Conservation (phyloP, 1,140 invertebrate species). For the Mactra quadrangularis region DNA sequence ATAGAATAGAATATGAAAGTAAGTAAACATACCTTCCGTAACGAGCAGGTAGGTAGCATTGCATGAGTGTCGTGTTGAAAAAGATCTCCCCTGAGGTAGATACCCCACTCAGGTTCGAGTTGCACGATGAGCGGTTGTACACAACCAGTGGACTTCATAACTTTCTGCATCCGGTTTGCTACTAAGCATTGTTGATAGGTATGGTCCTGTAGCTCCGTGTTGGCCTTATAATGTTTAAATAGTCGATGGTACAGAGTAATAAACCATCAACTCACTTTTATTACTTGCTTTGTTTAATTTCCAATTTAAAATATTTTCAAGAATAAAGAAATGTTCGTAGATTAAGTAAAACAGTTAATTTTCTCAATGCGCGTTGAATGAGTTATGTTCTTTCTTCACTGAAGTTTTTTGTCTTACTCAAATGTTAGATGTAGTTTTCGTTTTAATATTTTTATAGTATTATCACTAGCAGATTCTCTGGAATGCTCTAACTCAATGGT, state of each 20-base stretch:
- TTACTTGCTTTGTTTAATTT: background rate
- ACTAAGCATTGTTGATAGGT: slow-evolving; percentile 27
- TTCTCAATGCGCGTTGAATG: background rate
- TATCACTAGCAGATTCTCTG: no score
- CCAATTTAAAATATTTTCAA: background rate
- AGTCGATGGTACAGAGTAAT: background rate
- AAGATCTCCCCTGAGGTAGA: slow-evolving; percentile 24
- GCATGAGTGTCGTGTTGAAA: slow-evolving; percentile 24
- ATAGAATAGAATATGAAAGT: no score
- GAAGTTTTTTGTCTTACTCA: background rate
- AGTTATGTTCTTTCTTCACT: background rate
- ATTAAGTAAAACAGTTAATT: background rate
- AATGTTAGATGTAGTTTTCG: no score
- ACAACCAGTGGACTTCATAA: slow-evolving; percentile 27
- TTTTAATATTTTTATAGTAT: no score
- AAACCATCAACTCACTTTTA: background rate
- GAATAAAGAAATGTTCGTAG: background rate
- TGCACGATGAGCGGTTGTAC: slow-evolving; percentile 11
- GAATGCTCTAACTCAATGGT: background rate
- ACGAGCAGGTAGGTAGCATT: slow-evolving; percentile 20
- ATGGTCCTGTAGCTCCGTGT: slow-evolving; percentile 6
- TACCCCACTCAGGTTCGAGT: slow-evolving; percentile 46
- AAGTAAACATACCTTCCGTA: slow-evolving; percentile 12
- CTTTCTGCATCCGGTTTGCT: slow-evolving; percentile 12
- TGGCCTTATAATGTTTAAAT: slow-evolving; percentile 17